Percentiles rank a stretch among this genome's conserved stretches.
These are phyloP conservation scores for Rhorus exstirpatorius DNA, from an alignment of 2,888 invertebrate species.

Conservation along the genomic window DNA sequence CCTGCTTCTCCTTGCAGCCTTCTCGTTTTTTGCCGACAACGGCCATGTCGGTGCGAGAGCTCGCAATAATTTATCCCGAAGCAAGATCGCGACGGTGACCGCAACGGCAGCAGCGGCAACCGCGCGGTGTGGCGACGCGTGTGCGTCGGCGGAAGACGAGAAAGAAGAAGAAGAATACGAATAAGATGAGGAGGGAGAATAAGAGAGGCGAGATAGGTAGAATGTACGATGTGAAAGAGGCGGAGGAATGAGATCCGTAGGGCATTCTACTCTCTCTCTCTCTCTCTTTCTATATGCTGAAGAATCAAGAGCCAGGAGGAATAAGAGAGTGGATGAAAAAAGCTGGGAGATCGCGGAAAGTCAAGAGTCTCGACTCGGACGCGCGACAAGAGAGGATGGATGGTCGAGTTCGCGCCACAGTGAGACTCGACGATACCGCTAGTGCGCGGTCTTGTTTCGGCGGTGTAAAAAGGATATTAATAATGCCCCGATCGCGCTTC, in stretches of 20 bases:
- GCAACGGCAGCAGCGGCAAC: slow-evolving; percentile 67
- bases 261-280: slow-evolving; percentile 5
- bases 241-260: slow-evolving; percentile 55
- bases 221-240: slow-evolving; percentile 56
- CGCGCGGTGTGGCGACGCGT: slow-evolving; percentile 69
- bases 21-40: slow-evolving; percentile 69
- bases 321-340: slow-evolving; percentile 50
- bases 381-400: slow-evolving; percentile 71
- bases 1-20: slow-evolving; percentile 22
- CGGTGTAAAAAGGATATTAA: slow-evolving; percentile 73
- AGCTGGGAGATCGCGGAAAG: slow-evolving; percentile 67
- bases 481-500: slow-evolving; percentile 70
- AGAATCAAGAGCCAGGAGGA: slow-evolving; percentile 45
- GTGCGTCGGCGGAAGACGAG: slow-evolving; percentile 73
- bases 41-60: slow-evolving; percentile 73
- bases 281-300: neutral
- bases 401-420: slow-evolving; percentile 69
- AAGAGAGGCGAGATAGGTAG: slow-evolving; percentile 30
- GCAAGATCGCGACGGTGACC: slow-evolving; percentile 61
- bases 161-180: slow-evolving; percentile 31
- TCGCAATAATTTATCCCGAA: slow-evolving; percentile 69
- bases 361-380: slow-evolving; percentile 41
- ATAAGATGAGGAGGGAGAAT: slow-evolving; percentile 49
- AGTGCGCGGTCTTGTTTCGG: slow-evolving; percentile 67
- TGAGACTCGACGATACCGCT: slow-evolving; percentile 46